phyloP scores from a whole-genome alignment of 2,797 vertebrate species.

The Varecia variegata region DNA sequence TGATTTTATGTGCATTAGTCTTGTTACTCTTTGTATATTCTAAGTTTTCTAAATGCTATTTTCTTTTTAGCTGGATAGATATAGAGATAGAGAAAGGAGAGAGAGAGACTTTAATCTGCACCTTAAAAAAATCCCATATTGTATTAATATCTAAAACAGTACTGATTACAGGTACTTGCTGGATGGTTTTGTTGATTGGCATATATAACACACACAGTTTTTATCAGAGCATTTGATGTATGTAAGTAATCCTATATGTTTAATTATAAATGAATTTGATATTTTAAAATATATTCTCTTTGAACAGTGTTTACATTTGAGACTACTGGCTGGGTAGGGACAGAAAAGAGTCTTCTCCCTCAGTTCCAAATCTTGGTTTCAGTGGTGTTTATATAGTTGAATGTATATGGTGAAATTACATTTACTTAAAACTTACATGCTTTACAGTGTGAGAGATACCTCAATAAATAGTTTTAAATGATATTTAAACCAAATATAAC shows the following conservation, averaged over 20 bases:
- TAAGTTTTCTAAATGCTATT: not conserved
- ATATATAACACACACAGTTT: not conserved
- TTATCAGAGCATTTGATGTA: not conserved
- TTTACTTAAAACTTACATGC: not conserved
- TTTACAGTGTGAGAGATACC: not conserved
- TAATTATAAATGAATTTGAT: not conserved
- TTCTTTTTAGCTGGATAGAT: not conserved
- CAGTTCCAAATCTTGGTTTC: not conserved
- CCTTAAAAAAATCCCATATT: not conserved
- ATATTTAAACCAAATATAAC: not conserved
- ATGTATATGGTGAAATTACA: not conserved
- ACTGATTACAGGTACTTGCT: not conserved
- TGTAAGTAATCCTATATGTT: not conserved
- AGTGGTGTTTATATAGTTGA: not conserved
- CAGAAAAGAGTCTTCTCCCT: not conserved
- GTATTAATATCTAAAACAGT: not conserved
- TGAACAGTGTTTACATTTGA: not conserved
- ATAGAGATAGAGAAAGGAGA: not conserved
- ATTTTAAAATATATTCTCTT: constrained; percentile 14
- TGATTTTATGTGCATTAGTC: not conserved
- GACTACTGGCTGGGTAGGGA: not conserved
- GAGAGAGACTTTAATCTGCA: not conserved
- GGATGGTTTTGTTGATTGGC: not conserved
- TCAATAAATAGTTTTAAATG: not conserved
- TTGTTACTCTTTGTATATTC: not conserved